Evolutionary conservation across 2,797 vertebrate genomes (phyloP), one percentile per base, ranked within the genome.

Genomic region (Neoniphon sammara): DNA sequence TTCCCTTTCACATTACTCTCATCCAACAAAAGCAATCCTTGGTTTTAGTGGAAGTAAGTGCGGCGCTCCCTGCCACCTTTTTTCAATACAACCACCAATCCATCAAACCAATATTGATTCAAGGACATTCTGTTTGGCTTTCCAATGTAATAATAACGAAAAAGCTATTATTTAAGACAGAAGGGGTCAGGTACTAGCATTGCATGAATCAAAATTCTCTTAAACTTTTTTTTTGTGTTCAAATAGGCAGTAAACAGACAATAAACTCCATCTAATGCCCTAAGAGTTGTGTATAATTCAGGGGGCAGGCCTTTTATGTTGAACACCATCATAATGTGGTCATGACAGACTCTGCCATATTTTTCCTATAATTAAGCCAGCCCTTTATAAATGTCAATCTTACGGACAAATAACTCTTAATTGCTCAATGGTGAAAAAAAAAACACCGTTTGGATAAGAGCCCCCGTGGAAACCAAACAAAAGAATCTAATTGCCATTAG

Each of bases 401-500:
- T 92, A 88, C 79, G 88, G 92, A 93, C 91, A 94, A 94, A 94
- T 94, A 93, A 89, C 85, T 92, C 89, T 91, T 94, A 94, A 94
- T 94, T 94, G 91, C 91, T 90, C 91, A 91, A 92, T 91, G 87
- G 91, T 89, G 84, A 66, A 78, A 88, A 85, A 86, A 64, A 88
- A 89, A 88, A 79, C 60, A 62, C 75, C 66, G 88, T 91, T 92
- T 90, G 90, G 92, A 93, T 92, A 89, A 89, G 91, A 92, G 91
- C 91, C 93, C 92, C 91, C 52, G 83, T 91, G 89, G 91, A 93
- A 93, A 88, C 84, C 88, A 93, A 91, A 93, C 90, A 92, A 93
- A 93, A 92, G 92, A 92, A 92, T 90, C 76, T 92, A 94, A 93
- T 94, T 93, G 93, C 89, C 92, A 91, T 93, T 92, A 91, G 92